These are phyloP conservation scores for Sericinus montela DNA, from an alignment of 2,888 invertebrate genomes.

Conservation along the genomic window DNA sequence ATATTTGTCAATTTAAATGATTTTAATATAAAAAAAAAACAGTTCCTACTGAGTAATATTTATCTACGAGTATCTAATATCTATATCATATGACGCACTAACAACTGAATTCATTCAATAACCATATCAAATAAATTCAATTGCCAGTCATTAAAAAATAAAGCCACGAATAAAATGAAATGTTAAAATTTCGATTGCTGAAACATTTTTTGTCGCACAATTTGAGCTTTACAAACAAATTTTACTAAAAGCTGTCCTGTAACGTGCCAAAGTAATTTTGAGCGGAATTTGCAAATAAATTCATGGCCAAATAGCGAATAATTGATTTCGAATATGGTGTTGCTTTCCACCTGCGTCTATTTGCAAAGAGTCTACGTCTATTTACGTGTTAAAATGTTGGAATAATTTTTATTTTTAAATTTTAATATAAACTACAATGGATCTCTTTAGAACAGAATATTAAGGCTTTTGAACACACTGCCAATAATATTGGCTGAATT, in stretches of 20 bases:
- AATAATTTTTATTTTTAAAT: not conserved
- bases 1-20: too few relatives aligned
- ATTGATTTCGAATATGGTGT: conserved; percentile 14
- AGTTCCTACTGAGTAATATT: too few relatives aligned
- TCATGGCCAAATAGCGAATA: conserved; percentile 16
- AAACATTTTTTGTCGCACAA: conserved; percentile 14
- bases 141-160: conserved; percentile 3
- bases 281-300: conserved; percentile 14
- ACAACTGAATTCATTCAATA: too few relatives aligned
- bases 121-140: not conserved
- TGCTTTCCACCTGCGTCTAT: conserved; percentile 3
- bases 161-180: conserved; percentile 6
- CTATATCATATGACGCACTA: too few relatives aligned
- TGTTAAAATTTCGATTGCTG: conserved; percentile 14
- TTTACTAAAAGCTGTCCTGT: conserved; percentile 12
- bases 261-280: conserved; percentile 12
- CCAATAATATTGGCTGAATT: not conserved
- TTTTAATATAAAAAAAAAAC: too few relatives aligned
- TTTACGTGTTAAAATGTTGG: conserved; percentile 5
- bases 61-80: too few relatives aligned
- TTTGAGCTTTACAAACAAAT: conserved; percentile 15
- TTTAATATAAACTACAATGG: too few relatives aligned
- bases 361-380: not conserved
- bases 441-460: too few relatives aligned
- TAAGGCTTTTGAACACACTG: too few relatives aligned